Base-by-base conservation (phyloP, 2,113 vertebrate genomes). In the Nothocercus julius region DNA sequence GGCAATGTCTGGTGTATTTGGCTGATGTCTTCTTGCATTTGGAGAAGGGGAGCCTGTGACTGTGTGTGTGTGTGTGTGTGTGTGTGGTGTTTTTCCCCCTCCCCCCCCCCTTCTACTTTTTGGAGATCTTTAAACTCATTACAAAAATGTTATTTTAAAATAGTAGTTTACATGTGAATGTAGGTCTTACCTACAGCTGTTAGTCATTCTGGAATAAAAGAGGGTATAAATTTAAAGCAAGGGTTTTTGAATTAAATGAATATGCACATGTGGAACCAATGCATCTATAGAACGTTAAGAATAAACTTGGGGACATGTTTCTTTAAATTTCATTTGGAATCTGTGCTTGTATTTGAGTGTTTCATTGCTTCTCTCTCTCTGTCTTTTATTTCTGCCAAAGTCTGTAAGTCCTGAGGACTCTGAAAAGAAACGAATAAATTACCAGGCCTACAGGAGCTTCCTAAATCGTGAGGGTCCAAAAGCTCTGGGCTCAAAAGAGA, bases 391-490 rank as follows among this genome's bases (percentile, higher is more conserved):
- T 9, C 5, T 94, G 36, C 34, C 21, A 22, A 92, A 99, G 97
- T 97, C 98, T 85, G 3, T 97, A 40, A 99, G 99, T 96, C 99
- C 99, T 38, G 99, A 99, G 24, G 99, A 99, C 47, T 96, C 98
- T 34, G 99, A 99, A 94, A 99, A 99, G 98, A 99, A 98, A 93
- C 98, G 98, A 21, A 95, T 9, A 69, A 99, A 99, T 96, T 97
- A 98, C 16, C 97, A 98, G 59, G 99, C 99, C 12, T 99, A 98
- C 93, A 98, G 99, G 81, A 99, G 98, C 98, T 99, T 95, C 95
- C 98, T 99, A 15, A 99, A 99, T 97, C 97, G 99, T 27, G 99
- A 99, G 80, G 99, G 99, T 59, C 99, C 99, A 1, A 98, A 99
- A 95, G 99, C 99, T 0, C 98, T 99, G 90, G 99, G 99, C 38